These are phyloP conservation scores for Acanthis flammea DNA, from an alignment of 2,797 vertebrate species.

Conservation along the genomic window DNA sequence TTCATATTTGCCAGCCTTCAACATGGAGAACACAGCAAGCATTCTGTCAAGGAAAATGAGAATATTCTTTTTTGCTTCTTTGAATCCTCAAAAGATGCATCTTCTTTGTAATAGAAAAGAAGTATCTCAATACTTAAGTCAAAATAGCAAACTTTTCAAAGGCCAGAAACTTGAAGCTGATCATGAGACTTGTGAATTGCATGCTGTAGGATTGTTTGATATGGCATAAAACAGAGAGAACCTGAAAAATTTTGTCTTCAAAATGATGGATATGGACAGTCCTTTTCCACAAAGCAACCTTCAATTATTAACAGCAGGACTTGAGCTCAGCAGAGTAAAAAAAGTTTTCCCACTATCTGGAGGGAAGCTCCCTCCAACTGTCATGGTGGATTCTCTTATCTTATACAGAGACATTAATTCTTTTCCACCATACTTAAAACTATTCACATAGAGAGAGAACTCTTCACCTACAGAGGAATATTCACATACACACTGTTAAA, in stretches of 20 bases:
- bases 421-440: constrained; percentile 26
- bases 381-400: constrained; percentile 41
- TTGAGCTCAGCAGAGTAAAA: constrained; percentile 36
- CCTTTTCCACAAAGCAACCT: constrained; percentile 32
- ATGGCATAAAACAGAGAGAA: constrained; percentile 60
- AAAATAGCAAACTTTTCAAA: constrained; percentile 77
- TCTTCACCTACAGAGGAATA: constrained; percentile 51
- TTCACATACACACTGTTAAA: constrained; percentile 49
- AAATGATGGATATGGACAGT: constrained; percentile 15
- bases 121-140: constrained; percentile 73
- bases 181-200: constrained; percentile 26
- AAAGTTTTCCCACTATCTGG: background rate
- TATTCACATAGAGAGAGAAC: constrained; percentile 26
- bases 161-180: constrained; percentile 60
- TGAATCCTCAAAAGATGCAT: constrained; percentile 74
- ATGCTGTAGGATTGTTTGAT: constrained; percentile 38
- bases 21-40: constrained; percentile 68
- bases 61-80: constrained; percentile 69
- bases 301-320: constrained; percentile 57
- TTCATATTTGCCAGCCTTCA: constrained; percentile 67
- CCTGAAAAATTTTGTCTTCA: constrained; percentile 41
- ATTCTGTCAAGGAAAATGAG: constrained; percentile 74
- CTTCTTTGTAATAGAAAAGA: constrained; percentile 69
- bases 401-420: constrained; percentile 43
- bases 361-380: constrained; percentile 47